Percentiles rank a stretch among this genome's conserved stretches.
Conservation (phyloP, 2,888 invertebrate species). For the Ormyrus thymus region DNA sequence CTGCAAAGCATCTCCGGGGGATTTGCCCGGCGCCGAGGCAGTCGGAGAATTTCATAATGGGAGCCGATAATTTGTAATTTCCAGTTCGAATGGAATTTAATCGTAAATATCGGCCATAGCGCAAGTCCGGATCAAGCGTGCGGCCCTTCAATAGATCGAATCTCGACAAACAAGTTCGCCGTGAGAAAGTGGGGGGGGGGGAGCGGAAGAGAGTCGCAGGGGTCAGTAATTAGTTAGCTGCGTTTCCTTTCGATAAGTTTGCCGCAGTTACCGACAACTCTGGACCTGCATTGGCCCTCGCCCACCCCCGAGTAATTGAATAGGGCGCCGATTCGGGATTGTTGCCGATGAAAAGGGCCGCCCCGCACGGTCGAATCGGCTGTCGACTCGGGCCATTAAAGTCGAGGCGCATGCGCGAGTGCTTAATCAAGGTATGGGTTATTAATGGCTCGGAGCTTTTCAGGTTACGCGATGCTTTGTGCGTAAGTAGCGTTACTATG, state of each 20-base stretch:
- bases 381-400: constrained; percentile 44
- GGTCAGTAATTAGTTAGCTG: constrained; percentile 41
- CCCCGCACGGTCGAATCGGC: constrained; percentile 8
- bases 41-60: background rate
- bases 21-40: constrained; percentile 3
- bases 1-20: constrained; percentile 13
- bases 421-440: constrained; percentile 41
- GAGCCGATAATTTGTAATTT: constrained; percentile 46
- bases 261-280: constrained; percentile 1
- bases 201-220: background rate
- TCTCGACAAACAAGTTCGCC: constrained; percentile 31
- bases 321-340: constrained; percentile 32
- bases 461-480: background rate
- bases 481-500: background rate
- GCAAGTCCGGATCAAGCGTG: constrained; percentile 5
- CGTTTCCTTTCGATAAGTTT: constrained; percentile 42
- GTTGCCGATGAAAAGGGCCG: constrained; percentile 33
- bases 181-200: background rate
- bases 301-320: constrained; percentile 8
- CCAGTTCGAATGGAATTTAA: constrained; percentile 40
- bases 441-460: constrained; percentile 32
- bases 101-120: constrained; percentile 32
- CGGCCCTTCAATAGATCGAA: constrained; percentile 37
- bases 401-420: constrained; percentile 16
- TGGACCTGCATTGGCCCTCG: too few species aligned